Evolutionary conservation across 2,797 vertebrate species (phyloP), one percentile per base, ranked within the genome.

Genomic region (Hozukius guyotensis): DNA sequence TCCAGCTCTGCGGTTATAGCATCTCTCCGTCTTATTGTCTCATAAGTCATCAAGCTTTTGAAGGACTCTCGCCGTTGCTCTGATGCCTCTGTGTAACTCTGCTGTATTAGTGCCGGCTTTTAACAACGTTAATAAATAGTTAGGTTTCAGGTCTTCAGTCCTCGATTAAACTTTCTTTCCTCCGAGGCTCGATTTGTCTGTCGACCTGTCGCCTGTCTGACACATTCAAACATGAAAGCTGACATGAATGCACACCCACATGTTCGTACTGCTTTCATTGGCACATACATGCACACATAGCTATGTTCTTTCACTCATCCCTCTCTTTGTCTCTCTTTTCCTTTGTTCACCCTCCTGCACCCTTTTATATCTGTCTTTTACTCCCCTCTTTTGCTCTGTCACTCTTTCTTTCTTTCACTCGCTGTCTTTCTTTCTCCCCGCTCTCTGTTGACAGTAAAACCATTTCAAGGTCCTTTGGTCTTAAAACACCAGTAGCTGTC

Each of bases 21-120:
- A 34, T 73, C 78, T 72, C 81, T 57, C 25, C 62, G 25, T 88
- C 74, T 89, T 66, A 81, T 81, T 80, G 86, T 82, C 89, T 89
- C 85, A 53, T 85, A 87, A 87, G 82, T 90, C 88, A 83, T 65
- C 10, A 24, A 38, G 81, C 64, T 49, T 73, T 57, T 74, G 55
- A 85, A 72, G 24, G 80, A 81, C 83, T 70, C 65, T n/a, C 13
- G 49, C 53, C 27, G 1, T 5, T 9, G 38, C 65, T 65, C 57
- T 4, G n/a, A 53, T 18, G 59, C 29, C 16, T 61, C 67, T 55
- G 65, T 42, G 69, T 32, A 27, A 53, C 52, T 10, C 46, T 4
- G 71, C 68, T 65, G 42, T 14, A 0, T 38, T 36, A 29, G 13
- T 32, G 32, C 18, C 6, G 6, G 20, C 2, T 69, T 60, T 70